These are phyloP conservation scores for Notodonta dromedarius DNA, from an alignment of 2,888 invertebrate genomes.

Conservation along the genomic window DNA sequence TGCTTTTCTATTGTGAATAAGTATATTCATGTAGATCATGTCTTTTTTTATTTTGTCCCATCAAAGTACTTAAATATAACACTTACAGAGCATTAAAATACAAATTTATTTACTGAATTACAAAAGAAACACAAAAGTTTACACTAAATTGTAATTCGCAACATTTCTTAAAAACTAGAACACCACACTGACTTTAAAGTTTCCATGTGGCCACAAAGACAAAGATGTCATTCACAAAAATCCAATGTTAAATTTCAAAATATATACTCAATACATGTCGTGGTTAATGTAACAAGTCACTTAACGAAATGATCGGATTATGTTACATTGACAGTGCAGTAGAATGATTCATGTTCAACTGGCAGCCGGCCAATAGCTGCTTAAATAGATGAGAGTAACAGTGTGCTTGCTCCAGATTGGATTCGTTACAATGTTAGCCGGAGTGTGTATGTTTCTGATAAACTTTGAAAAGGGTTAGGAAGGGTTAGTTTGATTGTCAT, in stretches of 20 bases:
- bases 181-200: background rate
- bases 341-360: slow-evolving; percentile 57
- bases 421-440: slow-evolving; percentile 5
- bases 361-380: slow-evolving; percentile 53
- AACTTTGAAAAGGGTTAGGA: slow-evolving; percentile 6
- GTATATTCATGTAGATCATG: background rate
- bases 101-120: too few species aligned
- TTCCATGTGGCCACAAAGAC: background rate
- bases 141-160: background rate
- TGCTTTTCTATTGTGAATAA: background rate
- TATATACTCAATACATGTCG: slow-evolving; percentile 30
- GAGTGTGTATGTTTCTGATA: slow-evolving; percentile 4
- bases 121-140: too few species aligned
- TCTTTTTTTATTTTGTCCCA: too few species aligned
- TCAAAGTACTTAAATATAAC: too few species aligned
- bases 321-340: slow-evolving; percentile 61
- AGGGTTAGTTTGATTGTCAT: slow-evolving; percentile 5
- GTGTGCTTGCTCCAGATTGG: slow-evolving; percentile 5
- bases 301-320: slow-evolving; percentile 56
- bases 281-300: slow-evolving; percentile 57
- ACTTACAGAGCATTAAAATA: too few species aligned
- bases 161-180: background rate
- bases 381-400: slow-evolving; percentile 35
- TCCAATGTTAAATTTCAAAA: slow-evolving; percentile 37
- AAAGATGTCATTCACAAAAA: slow-evolving; percentile 11